A percentile compares a stretch with the other conserved stretches of the same genome.
Conservation (phyloP, 1,140 invertebrate genomes). For the Whitmania pigra region DNA sequence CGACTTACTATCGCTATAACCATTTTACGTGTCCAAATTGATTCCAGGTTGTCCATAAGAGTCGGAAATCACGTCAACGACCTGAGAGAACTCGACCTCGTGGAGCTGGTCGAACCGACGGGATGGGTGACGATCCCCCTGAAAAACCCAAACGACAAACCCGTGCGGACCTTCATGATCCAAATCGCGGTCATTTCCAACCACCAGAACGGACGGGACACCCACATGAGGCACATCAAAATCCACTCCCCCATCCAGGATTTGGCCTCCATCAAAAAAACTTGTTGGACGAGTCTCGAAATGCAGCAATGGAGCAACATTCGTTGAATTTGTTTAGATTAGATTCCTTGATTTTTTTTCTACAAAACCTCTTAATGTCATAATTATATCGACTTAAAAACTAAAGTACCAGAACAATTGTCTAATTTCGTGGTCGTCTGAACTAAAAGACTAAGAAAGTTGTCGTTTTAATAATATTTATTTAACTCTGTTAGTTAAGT, state of each 20-base stretch:
- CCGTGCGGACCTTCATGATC: conserved; percentile 86
- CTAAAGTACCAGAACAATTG: too few species aligned
- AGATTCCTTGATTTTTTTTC: neutral
- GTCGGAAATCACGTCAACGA: conserved; percentile 94
- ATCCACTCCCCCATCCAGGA: conserved; percentile 77
- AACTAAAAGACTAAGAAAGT: too few species aligned
- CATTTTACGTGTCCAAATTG: neutral
- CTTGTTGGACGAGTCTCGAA: conserved; percentile 65
- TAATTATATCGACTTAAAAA: neutral
- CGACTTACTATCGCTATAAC: too few species aligned
- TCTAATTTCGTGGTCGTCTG: too few species aligned
- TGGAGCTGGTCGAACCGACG: conserved; percentile 81
- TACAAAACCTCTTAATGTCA: neutral
- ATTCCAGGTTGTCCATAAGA: conserved; percentile 70
- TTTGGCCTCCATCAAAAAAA: conserved; percentile 58
- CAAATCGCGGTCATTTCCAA: conserved; percentile 71
- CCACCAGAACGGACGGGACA: conserved; percentile 95
- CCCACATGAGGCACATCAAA: conserved; percentile 91
- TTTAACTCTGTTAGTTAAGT: too few species aligned
- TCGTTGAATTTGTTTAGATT: conserved; percentile 43
- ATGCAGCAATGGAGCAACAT: conserved; percentile 67
- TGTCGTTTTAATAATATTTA: too few species aligned
- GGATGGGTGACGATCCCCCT: conserved; percentile 80
- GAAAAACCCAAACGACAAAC: conserved; percentile 72
- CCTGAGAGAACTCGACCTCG: conserved; percentile 87